These are phyloP conservation scores for Oceanodroma tethys DNA, from an alignment of 2,113 vertebrate genomes.

Conservation along the genomic window DNA sequence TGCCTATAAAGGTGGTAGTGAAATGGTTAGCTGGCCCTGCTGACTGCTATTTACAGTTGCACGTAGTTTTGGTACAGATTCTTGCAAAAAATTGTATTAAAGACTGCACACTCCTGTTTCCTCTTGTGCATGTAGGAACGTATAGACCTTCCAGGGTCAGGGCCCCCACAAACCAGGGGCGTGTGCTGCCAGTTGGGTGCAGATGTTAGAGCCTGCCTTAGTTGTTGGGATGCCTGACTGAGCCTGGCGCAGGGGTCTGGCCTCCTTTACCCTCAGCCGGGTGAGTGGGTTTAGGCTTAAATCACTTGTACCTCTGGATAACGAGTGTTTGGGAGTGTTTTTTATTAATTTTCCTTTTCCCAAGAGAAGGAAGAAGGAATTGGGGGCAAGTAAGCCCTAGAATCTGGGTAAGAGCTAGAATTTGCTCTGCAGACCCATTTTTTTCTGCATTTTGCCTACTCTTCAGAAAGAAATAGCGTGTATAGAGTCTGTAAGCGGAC, in stretches of 20 bases:
- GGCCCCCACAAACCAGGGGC: accelerated
- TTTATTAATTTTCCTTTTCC: not conserved
- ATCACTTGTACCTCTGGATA: not conserved
- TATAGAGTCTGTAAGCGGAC: not conserved
- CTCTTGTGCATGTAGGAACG: accelerated
- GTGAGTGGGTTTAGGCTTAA: not conserved
- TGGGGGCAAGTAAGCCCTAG: not conserved
- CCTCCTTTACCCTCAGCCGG: not conserved
- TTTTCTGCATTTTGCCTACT: not conserved
- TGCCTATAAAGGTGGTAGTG: not conserved
- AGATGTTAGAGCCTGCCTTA: not conserved
- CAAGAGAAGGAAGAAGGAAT: not conserved
- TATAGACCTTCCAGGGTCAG: not conserved
- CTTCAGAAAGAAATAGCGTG: not conserved
- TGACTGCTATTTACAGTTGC: not conserved
- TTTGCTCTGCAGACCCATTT: not conserved
- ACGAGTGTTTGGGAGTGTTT: not conserved
- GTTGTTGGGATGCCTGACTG: not conserved
- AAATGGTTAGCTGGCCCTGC: not conserved
- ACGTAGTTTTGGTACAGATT: not conserved
- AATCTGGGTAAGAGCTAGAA: not conserved
- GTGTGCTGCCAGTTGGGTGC: accelerated
- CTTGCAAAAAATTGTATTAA: not conserved
- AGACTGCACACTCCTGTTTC: not conserved
- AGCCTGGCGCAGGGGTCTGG: not conserved